These are phyloP conservation scores for Pelecanoides urinatrix DNA, from an alignment of 2,113 vertebrate genomes.

Conservation along the genomic window DNA sequence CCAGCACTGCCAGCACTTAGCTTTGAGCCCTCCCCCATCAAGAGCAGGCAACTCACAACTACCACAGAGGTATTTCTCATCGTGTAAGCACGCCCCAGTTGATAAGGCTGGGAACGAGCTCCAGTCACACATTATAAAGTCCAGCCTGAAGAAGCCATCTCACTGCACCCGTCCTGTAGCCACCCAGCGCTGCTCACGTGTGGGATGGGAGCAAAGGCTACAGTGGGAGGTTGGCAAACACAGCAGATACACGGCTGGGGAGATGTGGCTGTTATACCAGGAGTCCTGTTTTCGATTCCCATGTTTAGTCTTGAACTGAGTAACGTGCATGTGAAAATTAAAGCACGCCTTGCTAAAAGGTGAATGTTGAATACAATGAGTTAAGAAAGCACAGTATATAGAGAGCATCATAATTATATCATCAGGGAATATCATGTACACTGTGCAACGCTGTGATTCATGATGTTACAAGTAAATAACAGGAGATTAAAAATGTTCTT, in stretches of 20 bases:
- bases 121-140: not conserved
- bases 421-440: not conserved
- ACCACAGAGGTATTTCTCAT: not conserved
- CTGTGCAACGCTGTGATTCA: not conserved
- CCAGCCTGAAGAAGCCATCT: not conserved
- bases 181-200: not conserved
- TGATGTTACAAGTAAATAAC: constrained; percentile 23
- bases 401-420: constrained; percentile 3
- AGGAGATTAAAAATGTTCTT: constrained; percentile 27
- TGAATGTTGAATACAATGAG: constrained; percentile 1
- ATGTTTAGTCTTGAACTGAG: not conserved
- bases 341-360: not conserved
- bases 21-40: not conserved
- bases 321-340: not conserved
- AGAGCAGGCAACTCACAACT: not conserved
- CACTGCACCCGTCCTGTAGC: not conserved
- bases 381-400: not conserved
- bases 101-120: not conserved
- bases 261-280: not conserved
- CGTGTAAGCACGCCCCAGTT: rapidly evolving
- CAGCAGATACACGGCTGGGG: rapidly evolving
- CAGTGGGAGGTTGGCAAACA: not conserved
- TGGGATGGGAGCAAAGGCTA: not conserved
- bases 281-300: not conserved
- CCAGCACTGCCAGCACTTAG: not conserved